Base-by-base conservation (phyloP, 1,140 invertebrate genomes). In the Lasaia peninsularis region DNA sequence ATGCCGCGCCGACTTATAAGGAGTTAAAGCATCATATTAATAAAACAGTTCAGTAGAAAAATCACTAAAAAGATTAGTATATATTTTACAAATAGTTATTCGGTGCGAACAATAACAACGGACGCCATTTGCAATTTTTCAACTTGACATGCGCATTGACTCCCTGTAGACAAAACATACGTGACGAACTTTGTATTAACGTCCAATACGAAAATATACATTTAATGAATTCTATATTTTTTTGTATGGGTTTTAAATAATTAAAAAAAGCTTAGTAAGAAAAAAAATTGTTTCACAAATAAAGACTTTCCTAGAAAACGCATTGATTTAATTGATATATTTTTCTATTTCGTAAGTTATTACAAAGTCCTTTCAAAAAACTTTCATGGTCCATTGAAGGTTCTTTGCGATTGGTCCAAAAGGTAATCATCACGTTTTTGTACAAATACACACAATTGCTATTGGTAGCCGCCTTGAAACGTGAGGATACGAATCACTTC, bases 51-150 rank as follows among this genome's bases (percentile, higher is more conserved):
- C 75, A 74, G 78, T 88, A 86, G 78, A 87, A 87, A 87, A 87
- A 84, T 85, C 81, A 71, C 75, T 88, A 87, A 86, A 88, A 88
- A 86, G 80, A 85, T 81, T 79, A 72, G 81, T 88, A 88, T 88
- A 86, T 88, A 89, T 77, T 89, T 89, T 89, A 90, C 88, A 88
- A 89, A 89, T 89, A 88, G 79, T 85, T 88, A 87, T 87, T 88
- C 87, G 85, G 86, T 87, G 86, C 86, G 86, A 88, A 89, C 88
- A 90, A 90, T 89, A 90, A 90, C 89, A 90, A 90, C 88, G 88
- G 88, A 80, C 87, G 88, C 88, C 89, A 90, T 90, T 90, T 90
- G 89, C 89, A 89, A 89, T 89, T 88, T 28, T 88, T 87, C 86
- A 84, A 88, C 76, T 88, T 90, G 89, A 90, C 89, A 89, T 90